Percentiles rank a stretch among this genome's conserved stretches.
Conservation (phyloP, 2,888 invertebrate genomes). For the Ormyrus nitidulus region DNA sequence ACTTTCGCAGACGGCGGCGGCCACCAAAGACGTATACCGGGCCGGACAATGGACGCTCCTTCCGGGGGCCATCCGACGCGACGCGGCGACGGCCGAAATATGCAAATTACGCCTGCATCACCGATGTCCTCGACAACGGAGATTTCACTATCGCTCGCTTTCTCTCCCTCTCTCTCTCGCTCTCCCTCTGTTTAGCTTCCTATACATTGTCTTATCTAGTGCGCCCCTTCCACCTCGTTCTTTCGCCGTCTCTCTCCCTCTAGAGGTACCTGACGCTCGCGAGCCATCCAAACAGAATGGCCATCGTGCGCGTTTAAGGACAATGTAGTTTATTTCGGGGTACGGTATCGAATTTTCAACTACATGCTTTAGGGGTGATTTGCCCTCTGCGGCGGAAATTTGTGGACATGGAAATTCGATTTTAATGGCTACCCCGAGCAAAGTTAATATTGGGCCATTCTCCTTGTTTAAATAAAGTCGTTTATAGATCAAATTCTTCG, state of each 20-base stretch:
- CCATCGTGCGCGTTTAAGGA: slow-evolving; percentile 42
- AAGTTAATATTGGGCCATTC: too few species aligned
- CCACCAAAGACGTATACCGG: slow-evolving; percentile 24
- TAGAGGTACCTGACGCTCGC: neutral
- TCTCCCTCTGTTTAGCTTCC: neutral
- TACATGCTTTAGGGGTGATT: neutral
- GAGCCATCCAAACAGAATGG: slow-evolving; percentile 26
- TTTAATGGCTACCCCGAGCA: too few species aligned
- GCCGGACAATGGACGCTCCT: slow-evolving; percentile 44
- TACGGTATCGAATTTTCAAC: slow-evolving; percentile 41
- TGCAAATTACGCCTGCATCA: slow-evolving; percentile 52
- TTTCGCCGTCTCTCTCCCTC: neutral
- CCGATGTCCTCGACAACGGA: slow-evolving; percentile 36
- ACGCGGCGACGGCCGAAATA: slow-evolving; percentile 42
- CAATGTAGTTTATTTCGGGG: slow-evolving; percentile 44
- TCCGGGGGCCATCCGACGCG: slow-evolving; percentile 36
- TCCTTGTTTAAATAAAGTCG: too few species aligned
- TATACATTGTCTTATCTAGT: too few species aligned
- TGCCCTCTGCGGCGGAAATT: neutral
- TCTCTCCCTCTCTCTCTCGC: neutral
- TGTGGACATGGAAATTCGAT: slow-evolving; percentile 6
- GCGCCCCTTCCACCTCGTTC: neutral
- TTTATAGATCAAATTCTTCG: too few species aligned
- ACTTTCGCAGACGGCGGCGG: neutral
- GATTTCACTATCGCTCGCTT: slow-evolving; percentile 17